Percentiles rank a stretch among this genome's conserved stretches.
Evolutionary conservation across 2,888 invertebrate genomes (phyloP).

Genomic region (Phytoseiulus persimilis): DNA sequence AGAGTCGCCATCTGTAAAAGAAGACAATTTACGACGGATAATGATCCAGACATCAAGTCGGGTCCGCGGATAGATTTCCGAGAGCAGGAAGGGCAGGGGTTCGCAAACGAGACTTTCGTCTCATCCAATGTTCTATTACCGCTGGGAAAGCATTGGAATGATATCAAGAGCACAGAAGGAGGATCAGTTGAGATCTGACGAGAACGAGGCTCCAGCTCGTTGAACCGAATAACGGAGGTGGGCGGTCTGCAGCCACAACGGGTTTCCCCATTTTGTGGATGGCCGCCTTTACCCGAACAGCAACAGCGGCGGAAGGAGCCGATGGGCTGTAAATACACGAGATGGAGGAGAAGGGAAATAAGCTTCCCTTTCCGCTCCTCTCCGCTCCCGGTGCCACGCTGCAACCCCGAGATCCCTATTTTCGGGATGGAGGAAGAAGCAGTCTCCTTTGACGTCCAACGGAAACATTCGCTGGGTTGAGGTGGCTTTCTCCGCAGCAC

Average conservation of each 20-base stretch:
- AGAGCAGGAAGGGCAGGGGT: background rate
- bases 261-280: background rate
- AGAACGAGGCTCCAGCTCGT: background rate
- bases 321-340: background rate
- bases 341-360: background rate
- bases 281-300: background rate
- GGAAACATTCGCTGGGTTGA: too few relatives aligned
- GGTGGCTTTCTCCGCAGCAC: too few relatives aligned
- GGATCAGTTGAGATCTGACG: background rate
- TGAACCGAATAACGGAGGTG: conserved; percentile 5
- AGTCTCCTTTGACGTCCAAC: background rate
- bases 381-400: background rate
- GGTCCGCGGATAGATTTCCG: background rate
- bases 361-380: background rate
- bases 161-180: background rate
- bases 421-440: background rate
- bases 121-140: background rate
- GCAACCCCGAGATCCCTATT: background rate
- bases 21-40: background rate
- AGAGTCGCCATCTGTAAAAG: background rate
- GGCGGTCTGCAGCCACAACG: conserved; percentile 5
- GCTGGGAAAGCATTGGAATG: background rate
- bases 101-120: background rate
- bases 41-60: background rate
- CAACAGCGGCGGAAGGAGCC: background rate